Evolutionary conservation across 2,113 vertebrate species (phyloP).

Genomic region (Bujurquina vittata): DNA sequence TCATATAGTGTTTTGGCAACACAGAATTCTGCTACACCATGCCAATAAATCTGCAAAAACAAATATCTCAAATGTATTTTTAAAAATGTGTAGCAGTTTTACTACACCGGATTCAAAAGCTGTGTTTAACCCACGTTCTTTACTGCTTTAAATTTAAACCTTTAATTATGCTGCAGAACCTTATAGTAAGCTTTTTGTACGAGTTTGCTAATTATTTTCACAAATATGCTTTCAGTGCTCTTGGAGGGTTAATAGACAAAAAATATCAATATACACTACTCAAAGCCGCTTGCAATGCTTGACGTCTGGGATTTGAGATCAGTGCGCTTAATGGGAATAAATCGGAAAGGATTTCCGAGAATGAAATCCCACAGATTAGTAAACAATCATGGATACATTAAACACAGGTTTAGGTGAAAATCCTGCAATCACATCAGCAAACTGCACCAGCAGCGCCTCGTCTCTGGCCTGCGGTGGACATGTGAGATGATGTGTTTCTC

Average conservation of each 20-base stretch:
- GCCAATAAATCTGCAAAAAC: not conserved
- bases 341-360: slow-evolving; percentile 55
- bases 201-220: not conserved
- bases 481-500: not conserved
- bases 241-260: slow-evolving; percentile 11
- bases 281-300: slow-evolving; percentile 44
- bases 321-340: slow-evolving; percentile 41
- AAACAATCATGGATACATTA: slow-evolving; percentile 46
- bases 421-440: slow-evolving; percentile 23
- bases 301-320: slow-evolving; percentile 40
- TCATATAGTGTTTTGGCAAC: slow-evolving; percentile 16
- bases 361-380: slow-evolving; percentile 48
- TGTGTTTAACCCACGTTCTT: not conserved
- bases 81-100: not conserved
- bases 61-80: not conserved
- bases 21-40: not conserved
- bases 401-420: slow-evolving; percentile 33
- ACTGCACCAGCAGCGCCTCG: not conserved
- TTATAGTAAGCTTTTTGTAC: not conserved
- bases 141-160: not conserved
- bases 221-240: not conserved
- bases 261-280: slow-evolving; percentile 44
- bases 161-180: not conserved
- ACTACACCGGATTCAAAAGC: not conserved
- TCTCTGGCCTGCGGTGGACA: not conserved